phyloP scores from a whole-genome alignment of 2,888 invertebrate species.

The Epirrhoe alternata region DNA sequence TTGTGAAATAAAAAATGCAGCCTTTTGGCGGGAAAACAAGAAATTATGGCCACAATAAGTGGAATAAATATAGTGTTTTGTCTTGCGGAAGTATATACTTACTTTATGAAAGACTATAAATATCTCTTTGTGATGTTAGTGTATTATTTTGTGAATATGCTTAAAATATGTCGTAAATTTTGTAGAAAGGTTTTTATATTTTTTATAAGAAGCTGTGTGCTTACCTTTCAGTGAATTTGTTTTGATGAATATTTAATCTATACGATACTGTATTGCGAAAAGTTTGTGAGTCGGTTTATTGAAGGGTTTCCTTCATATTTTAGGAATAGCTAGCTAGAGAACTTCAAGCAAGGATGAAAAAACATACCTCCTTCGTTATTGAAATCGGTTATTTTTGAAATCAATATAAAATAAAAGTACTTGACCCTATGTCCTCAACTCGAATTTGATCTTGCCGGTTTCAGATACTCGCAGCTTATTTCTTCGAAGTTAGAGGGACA shows the following conservation, averaged over 20 bases:
- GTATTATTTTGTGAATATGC: constrained; percentile 21
- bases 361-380: too few relatives aligned
- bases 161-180: not conserved
- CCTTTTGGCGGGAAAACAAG: constrained; percentile 32
- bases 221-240: too few relatives aligned
- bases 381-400: too few relatives aligned
- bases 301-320: too few relatives aligned
- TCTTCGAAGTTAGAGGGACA: not conserved
- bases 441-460: not conserved
- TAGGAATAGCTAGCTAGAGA: too few relatives aligned
- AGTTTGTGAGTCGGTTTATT: too few relatives aligned
- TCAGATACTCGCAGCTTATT: not conserved
- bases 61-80: constrained; percentile 32
- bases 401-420: too few relatives aligned
- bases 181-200: not conserved
- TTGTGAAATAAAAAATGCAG: constrained; percentile 29
- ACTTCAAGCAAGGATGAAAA: too few relatives aligned
- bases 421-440: too few relatives aligned
- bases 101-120: constrained; percentile 8
- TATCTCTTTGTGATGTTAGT: constrained; percentile 10
- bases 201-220: too few relatives aligned
- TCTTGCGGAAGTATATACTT: constrained; percentile 27
- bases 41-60: constrained; percentile 40
- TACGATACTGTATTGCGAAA: too few relatives aligned
- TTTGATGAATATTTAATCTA: too few relatives aligned